phyloP scores from a whole-genome alignment of 2,888 invertebrate genomes.

The Dyspetes luteomarginatus region DNA sequence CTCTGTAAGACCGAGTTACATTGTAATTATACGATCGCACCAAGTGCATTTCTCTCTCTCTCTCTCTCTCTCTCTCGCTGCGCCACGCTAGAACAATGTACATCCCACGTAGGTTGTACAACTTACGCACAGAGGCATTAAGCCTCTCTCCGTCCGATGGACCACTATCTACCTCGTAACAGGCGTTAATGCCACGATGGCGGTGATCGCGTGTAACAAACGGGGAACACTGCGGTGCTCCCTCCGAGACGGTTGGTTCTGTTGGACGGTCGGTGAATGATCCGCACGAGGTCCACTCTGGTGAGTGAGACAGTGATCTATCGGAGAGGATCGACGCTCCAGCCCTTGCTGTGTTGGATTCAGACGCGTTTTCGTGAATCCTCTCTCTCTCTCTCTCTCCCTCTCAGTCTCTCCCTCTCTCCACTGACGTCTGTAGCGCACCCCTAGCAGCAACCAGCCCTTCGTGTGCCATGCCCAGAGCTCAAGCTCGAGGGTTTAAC shows the following conservation, averaged over 20 bases:
- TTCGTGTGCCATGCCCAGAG: background rate
- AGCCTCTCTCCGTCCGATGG: conserved; percentile 44
- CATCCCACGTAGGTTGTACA: conserved; percentile 9
- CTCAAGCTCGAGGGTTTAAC: conserved; percentile 21
- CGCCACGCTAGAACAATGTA: conserved; percentile 59
- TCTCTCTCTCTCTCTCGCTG: too few species aligned
- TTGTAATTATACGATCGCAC: conserved; percentile 50
- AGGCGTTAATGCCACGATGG: conserved; percentile 69
- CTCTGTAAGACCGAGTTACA: background rate
- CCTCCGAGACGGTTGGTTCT: conserved; percentile 30
- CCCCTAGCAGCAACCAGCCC: background rate
- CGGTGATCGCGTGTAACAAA: conserved; percentile 58
- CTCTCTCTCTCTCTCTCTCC: conserved; percentile 25
- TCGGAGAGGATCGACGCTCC: conserved; percentile 41
- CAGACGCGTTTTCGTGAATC: conserved; percentile 45
- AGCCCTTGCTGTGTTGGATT: conserved; percentile 37
- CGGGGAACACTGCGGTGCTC: conserved; percentile 7
- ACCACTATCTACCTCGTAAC: conserved; percentile 63
- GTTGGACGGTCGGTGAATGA: conserved; percentile 41
- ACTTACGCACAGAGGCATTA: conserved; percentile 55
- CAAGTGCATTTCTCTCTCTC: conserved; percentile 21
- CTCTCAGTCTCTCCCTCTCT: background rate
- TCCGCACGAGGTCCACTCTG: conserved; percentile 36
- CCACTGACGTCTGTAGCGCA: background rate
- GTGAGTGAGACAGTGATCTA: conserved; percentile 46